These are phyloP conservation scores for Bos indicus DNA, from an alignment of 2,113 vertebrate species.

Conservation along the genomic window DNA sequence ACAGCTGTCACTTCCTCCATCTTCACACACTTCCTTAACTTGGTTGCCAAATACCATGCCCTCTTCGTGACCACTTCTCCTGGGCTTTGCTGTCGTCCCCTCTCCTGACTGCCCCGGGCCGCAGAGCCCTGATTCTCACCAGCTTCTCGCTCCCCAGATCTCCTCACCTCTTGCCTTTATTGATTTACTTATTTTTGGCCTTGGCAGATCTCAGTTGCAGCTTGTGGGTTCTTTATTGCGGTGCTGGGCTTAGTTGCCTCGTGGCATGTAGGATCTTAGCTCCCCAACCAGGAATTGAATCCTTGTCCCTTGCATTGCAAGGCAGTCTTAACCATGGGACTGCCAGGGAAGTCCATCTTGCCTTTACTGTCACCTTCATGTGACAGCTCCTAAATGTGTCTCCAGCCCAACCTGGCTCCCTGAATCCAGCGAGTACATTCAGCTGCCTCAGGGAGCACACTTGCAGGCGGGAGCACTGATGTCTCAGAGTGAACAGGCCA, in stretches of 20 bases:
- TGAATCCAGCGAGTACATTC: neutral
- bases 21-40: neutral
- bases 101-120: neutral
- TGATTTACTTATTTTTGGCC: neutral
- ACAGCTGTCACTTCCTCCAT: neutral
- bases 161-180: neutral
- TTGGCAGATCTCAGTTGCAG: neutral
- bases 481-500: neutral
- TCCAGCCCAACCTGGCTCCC: neutral
- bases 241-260: neutral
- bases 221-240: neutral
- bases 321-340: neutral
- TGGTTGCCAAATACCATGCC: neutral
- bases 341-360: neutral
- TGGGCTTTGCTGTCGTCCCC: neutral
- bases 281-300: neutral
- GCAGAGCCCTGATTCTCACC: neutral
- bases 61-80: neutral
- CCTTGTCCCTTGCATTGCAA: neutral
- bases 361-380: neutral
- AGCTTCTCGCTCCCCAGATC: neutral
- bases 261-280: neutral
- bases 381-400: neutral
- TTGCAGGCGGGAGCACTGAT: too few relatives aligned
- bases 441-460: fast-evolving